Evolutionary conservation across 2,888 invertebrate genomes (phyloP).

Genomic region (Amphipoea oculea): DNA sequence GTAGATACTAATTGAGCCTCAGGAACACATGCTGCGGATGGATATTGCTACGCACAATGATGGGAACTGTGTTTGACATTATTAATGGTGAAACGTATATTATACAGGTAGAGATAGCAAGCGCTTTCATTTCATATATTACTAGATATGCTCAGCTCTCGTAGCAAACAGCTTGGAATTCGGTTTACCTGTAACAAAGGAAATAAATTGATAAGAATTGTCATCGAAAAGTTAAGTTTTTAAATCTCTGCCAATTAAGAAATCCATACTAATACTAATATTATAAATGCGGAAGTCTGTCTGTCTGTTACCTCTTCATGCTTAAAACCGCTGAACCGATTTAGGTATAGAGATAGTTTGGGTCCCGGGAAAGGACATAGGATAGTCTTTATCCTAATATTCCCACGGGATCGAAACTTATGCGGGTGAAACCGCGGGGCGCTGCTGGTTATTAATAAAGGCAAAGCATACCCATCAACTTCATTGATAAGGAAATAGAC

Average conservation of each 20-base stretch:
- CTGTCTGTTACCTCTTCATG: too few relatives aligned
- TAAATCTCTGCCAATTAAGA: not conserved
- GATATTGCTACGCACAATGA: constrained; percentile 44
- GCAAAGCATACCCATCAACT: not conserved
- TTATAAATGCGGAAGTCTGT: too few relatives aligned
- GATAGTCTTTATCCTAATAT: too few relatives aligned
- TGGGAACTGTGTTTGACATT: constrained; percentile 44
- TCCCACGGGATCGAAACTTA: too few relatives aligned
- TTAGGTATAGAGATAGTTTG: too few relatives aligned
- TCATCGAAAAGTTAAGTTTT: not conserved
- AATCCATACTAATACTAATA: not conserved
- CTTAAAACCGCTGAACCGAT: too few relatives aligned
- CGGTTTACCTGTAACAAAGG: constrained; percentile 60
- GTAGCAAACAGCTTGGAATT: not conserved
- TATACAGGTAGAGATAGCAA: not conserved
- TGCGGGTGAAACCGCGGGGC: too few relatives aligned
- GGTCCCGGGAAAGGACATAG: too few relatives aligned
- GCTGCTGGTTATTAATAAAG: not conserved
- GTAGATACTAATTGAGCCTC: constrained; percentile 30
- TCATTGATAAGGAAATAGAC: not conserved
- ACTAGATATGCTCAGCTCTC: not conserved
- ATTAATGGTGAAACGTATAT: constrained; percentile 26
- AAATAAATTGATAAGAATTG: constrained; percentile 12
- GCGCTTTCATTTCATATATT: not conserved
- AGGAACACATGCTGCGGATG: constrained; percentile 45